Conservation (phyloP, 2,113 vertebrate species). For the Rutilus rutilus region DNA sequence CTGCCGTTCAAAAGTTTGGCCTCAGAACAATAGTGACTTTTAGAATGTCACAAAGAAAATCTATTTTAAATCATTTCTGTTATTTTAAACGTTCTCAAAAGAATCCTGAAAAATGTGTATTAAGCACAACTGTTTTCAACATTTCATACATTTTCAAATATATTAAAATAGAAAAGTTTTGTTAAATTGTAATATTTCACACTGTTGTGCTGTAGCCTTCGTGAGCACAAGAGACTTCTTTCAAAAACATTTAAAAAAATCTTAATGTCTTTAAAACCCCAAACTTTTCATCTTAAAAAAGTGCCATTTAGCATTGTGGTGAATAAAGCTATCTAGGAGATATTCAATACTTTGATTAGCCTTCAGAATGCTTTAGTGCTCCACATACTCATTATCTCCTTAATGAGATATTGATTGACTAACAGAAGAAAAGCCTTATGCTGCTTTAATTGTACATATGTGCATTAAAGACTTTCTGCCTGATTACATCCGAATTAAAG, state of each 20-base stretch:
- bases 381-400: background rate
- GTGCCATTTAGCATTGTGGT: background rate
- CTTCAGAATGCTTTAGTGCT: background rate
- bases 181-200: no score
- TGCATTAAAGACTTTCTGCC: background rate
- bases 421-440: background rate
- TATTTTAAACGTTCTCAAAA: background rate
- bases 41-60: no score
- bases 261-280: no score
- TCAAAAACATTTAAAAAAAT: no score
- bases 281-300: background rate
- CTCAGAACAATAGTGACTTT: background rate
- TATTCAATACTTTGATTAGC: background rate
- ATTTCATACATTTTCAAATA: no score
- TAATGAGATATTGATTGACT: conserved; percentile 20
- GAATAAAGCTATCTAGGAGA: background rate
- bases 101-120: background rate
- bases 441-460: conserved; percentile 5
- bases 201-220: no score
- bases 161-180: no score
- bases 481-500: background rate
- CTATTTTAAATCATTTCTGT: background rate
- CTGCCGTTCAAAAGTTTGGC: background rate
- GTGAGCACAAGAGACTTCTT: no score
- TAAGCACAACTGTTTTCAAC: no score